Conservation (phyloP, 2,797 vertebrate species). For the Anableps anableps region DNA sequence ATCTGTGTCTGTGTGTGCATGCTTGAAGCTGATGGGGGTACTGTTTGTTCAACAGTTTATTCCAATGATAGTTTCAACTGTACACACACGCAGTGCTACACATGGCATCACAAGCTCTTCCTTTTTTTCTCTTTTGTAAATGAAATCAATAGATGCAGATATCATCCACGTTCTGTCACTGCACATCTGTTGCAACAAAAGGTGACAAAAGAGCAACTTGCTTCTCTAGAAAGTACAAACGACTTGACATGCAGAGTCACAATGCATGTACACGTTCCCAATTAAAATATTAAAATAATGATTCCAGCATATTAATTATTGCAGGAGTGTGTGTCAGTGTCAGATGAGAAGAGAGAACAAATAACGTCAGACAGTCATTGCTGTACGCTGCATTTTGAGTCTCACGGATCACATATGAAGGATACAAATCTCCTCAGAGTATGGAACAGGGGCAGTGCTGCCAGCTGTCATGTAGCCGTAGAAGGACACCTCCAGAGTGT, state of each 20-base stretch:
- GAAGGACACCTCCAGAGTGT: constrained; percentile 98
- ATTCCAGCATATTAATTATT: constrained; percentile 55
- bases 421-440: constrained; percentile 98
- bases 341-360: constrained; percentile 15
- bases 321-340: constrained; percentile 26
- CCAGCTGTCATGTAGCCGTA: constrained; percentile 91
- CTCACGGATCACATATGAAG: constrained; percentile 64
- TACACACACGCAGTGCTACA: constrained; percentile 5
- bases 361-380: constrained; percentile 9
- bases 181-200: constrained; percentile 71
- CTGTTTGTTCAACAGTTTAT: constrained; percentile 65
- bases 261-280: constrained; percentile 3
- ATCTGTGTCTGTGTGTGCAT: constrained; percentile 16
- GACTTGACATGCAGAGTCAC: constrained; percentile 41
- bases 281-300: constrained; percentile 51
- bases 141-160: constrained; percentile 72
- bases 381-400: constrained; percentile 7
- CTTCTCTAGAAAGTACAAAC: constrained; percentile 47
- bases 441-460: constrained; percentile 86
- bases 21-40: constrained; percentile 45
- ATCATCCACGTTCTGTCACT: constrained; percentile 68
- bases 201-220: constrained; percentile 73
- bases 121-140: constrained; percentile 66
- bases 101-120: constrained; percentile 43
- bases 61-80: constrained; percentile 48